Evolutionary conservation across 2,113 vertebrate species (phyloP), one percentile per base, ranked within the genome.

Genomic region (Grammomys surdaster): DNA sequence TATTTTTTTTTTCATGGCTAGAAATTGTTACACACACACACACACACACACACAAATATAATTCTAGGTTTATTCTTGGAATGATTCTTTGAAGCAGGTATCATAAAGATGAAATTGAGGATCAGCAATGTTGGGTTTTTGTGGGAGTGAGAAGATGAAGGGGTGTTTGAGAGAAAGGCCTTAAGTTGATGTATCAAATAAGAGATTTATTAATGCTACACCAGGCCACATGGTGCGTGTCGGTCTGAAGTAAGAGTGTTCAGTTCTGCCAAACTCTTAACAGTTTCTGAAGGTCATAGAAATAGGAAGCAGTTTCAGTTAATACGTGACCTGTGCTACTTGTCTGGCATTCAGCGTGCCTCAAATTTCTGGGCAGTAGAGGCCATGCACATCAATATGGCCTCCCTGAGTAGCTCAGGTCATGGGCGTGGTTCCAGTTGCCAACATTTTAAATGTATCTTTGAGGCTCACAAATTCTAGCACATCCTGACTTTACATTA

Each of bases 381-480:
- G 69, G 16, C 33, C 33, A 7, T 8, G 33, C 16, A 72, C 16
- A 19, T 72, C 33, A 72, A 72, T 6, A n/a, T 36, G 33, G 33
- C 16, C 36, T 72, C 69, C 36, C 33, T 1, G 14, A 31, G 33
- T 72, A 72, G 69, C 69, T 72, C 69, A 72, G 16, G 36, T 36
- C 69, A 17, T 1, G 33, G 69, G 7, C 16, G 19, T 72, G 69
- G 16, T 17, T 72, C 36, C 69, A 70, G 26, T 54, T 96, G 46
- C 28, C 87, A 86, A 95, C 24, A 11, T 90, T 84, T 85, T 82
- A 58, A 92, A 89, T 9, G 9, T 24, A 87, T 69, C 24, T 96
- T 89, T 86, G 72, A 82, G 7, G 11, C 67, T 96, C 48, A 95
- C 87, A 92, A 78, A 60, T 93, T 93, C 46, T 81, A 96, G 86